phyloP scores from a whole-genome alignment of 2,113 vertebrate genomes.

The Apteryx owenii region DNA sequence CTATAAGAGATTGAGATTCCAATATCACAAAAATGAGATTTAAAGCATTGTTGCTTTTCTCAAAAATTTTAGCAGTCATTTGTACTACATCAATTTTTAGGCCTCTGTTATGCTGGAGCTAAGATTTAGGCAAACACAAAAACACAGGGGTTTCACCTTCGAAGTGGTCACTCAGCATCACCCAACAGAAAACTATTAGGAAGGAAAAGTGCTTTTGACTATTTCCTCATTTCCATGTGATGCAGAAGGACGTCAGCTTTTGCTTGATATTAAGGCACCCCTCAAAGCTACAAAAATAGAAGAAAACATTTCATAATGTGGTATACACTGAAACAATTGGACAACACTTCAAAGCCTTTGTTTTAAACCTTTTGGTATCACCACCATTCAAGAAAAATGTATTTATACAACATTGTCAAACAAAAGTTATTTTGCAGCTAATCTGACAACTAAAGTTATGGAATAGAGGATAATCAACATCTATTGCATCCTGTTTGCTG shows the following conservation, averaged over 20 bases:
- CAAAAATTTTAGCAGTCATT: background rate
- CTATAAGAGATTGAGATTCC: background rate
- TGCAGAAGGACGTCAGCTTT: constrained; percentile 32
- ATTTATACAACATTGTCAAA: constrained; percentile 44
- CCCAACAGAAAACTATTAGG: constrained; percentile 24
- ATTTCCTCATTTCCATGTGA: constrained; percentile 30
- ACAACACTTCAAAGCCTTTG: constrained; percentile 43
- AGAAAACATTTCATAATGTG: constrained; percentile 8
- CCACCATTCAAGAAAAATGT: background rate
- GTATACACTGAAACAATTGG: constrained; percentile 44
- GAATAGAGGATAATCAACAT: constrained; percentile 17
- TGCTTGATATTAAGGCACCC: constrained; percentile 14
- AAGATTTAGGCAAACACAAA: constrained; percentile 14
- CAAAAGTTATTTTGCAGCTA: constrained; percentile 35
- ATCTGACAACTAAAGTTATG: background rate
- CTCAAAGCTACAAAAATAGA: constrained; percentile 56
- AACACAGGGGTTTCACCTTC: background rate
- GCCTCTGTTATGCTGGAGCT: background rate
- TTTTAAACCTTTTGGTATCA: constrained; percentile 10
- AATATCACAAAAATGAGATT: background rate
- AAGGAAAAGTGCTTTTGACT: constrained; percentile 32
- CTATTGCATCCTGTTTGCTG: constrained; percentile 29
- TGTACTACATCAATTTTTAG: background rate
- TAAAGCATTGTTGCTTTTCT: background rate
- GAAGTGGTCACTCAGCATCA: constrained; percentile 37